Percentiles rank a stretch among this genome's conserved stretches.
These are phyloP conservation scores for Drosophila sp. DNA, from an alignment of 1,140 invertebrate species.

Conservation along the genomic window DNA sequence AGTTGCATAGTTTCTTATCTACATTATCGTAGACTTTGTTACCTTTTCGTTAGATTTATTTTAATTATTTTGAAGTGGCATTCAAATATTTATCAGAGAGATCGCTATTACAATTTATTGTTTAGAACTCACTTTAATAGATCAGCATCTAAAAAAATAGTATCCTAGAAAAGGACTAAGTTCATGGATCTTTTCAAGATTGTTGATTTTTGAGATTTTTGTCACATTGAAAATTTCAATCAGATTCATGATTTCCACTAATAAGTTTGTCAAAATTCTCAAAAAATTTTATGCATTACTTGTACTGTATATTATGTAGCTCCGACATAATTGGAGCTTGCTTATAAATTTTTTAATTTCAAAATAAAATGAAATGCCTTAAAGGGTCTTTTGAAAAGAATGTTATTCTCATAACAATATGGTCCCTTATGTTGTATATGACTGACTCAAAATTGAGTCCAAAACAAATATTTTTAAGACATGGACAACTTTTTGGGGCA, in stretches of 20 bases:
- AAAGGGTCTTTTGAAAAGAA: background rate
- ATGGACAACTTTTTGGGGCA: background rate
- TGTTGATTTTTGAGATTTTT: no score
- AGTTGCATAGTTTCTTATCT: background rate
- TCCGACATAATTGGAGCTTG: no score
- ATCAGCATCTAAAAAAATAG: no score
- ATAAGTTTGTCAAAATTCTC: conserved; percentile 1
- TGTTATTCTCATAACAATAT: conserved; percentile 1
- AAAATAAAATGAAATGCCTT: background rate
- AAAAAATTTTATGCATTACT: background rate
- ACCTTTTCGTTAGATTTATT: background rate
- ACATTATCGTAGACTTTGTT: no score
- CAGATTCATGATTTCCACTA: background rate
- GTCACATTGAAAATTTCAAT: no score
- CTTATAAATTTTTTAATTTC: no score
- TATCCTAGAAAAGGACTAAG: no score
- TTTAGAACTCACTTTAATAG: no score
- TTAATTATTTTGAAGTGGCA: no score
- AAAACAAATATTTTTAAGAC: conserved; percentile 42
- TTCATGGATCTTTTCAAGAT: no score
- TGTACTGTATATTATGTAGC: conserved; percentile 18
- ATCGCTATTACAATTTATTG: no score
- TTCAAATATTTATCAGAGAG: no score
- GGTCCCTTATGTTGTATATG: conserved; percentile 12
- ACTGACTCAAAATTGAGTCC: conserved; percentile 31